Evolutionary conservation across 1,140 invertebrate species (phyloP).

Genomic region (Atta texana): DNA sequence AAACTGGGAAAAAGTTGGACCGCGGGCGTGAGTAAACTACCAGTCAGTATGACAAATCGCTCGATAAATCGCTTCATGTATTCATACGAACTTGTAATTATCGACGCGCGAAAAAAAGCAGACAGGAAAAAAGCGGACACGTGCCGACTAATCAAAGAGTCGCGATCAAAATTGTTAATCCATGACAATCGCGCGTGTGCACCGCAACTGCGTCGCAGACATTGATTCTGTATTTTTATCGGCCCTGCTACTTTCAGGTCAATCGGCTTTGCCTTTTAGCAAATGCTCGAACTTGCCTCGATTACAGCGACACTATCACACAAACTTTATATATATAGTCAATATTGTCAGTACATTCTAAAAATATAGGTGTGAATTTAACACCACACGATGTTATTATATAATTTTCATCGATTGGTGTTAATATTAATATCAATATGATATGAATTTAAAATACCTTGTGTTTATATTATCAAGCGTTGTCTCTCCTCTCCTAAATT

Average conservation of each 20-base stretch:
- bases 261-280: background rate
- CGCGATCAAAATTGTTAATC: conserved; percentile 60
- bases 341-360: too few species aligned
- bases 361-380: too few species aligned
- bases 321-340: too few species aligned
- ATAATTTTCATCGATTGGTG: too few species aligned
- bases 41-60: conserved; percentile 38
- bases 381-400: too few species aligned
- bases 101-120: conserved; percentile 8
- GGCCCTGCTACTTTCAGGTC: background rate
- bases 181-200: background rate
- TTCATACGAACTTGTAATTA: conserved; percentile 45
- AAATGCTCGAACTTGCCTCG: background rate
- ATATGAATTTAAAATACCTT: too few species aligned
- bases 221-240: background rate
- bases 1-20: conserved; percentile 8
- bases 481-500: too few species aligned
- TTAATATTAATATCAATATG: too few species aligned
- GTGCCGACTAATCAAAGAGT: conserved; percentile 26
- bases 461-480: too few species aligned
- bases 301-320: background rate
- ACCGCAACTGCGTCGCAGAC: background rate
- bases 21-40: background rate
- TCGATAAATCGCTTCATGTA: conserved; percentile 23
- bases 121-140: background rate